Percentiles rank a stretch among this genome's conserved stretches.
These are phyloP conservation scores for Pteruthius melanotis DNA, from an alignment of 2,113 vertebrate genomes.

Conservation along the genomic window DNA sequence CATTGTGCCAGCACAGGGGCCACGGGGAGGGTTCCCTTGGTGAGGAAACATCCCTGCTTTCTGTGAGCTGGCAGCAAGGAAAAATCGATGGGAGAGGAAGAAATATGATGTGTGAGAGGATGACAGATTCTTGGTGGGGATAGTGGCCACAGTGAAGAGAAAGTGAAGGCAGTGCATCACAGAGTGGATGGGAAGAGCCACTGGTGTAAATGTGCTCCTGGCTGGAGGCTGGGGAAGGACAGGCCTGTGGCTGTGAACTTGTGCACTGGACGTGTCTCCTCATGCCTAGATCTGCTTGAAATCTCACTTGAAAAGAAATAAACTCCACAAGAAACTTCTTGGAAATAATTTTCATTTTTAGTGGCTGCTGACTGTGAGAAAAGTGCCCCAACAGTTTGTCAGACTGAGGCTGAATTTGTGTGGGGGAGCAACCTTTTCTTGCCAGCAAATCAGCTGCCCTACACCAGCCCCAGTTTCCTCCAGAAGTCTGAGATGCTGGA, in stretches of 20 bases:
- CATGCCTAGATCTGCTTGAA: background rate
- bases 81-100: background rate
- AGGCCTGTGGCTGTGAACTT: background rate
- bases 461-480: background rate
- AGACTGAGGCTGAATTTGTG: background rate
- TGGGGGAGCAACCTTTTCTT: background rate
- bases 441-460: background rate
- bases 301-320: background rate
- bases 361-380: background rate
- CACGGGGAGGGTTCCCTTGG: rapidly evolving
- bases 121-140: background rate
- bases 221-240: background rate
- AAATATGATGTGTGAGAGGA: background rate
- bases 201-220: background rate
- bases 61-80: background rate
- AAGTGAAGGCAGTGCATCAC: background rate
- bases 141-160: background rate
- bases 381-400: background rate
- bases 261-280: background rate
- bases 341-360: background rate
- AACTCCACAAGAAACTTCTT: background rate
- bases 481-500: background rate
- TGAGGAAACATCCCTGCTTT: background rate
- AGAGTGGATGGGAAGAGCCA: background rate
- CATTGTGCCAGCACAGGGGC: background rate